Evolutionary conservation across 2,888 invertebrate genomes (phyloP).

Genomic region (Platycheirus albimanus): DNA sequence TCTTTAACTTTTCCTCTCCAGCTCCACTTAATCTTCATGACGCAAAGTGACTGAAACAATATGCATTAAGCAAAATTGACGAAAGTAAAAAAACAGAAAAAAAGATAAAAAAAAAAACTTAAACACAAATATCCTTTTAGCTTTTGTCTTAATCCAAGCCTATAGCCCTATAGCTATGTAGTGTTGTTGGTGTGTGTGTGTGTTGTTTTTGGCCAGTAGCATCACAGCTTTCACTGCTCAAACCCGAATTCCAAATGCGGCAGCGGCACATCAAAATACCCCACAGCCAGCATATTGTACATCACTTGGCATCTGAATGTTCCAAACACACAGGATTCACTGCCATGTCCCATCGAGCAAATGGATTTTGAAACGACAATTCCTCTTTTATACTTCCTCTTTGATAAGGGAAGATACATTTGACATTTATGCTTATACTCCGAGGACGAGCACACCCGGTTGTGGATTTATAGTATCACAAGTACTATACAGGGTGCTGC

Average conservation of each 20-base stretch:
- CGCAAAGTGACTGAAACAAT: slow-evolving; percentile 34
- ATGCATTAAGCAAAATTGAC: slow-evolving; percentile 45
- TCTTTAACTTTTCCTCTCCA: slow-evolving; percentile 6
- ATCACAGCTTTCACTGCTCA: slow-evolving; percentile 9
- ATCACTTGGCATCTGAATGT: slow-evolving; percentile 37
- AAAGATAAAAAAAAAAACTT: slow-evolving; percentile 9
- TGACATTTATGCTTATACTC: slow-evolving; percentile 63
- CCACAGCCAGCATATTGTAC: slow-evolving; percentile 44
- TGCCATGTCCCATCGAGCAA: slow-evolving; percentile 57
- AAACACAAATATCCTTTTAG: slow-evolving; percentile 60
- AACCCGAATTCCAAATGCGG: neutral
- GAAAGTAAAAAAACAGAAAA: neutral
- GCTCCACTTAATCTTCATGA: neutral
- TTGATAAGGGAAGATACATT: slow-evolving; percentile 65
- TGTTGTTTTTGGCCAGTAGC: slow-evolving; percentile 26
- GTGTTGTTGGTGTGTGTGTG: too few species aligned
- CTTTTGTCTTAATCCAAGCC: slow-evolving; percentile 36
- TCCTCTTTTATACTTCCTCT: slow-evolving; percentile 46
- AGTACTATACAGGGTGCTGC: neutral
- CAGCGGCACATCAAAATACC: slow-evolving; percentile 30
- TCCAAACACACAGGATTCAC: slow-evolving; percentile 44
- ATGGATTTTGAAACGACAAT: slow-evolving; percentile 64
- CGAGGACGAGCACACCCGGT: slow-evolving; percentile 6
- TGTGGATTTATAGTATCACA: neutral
- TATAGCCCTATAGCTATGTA: slow-evolving; percentile 4